Evolutionary conservation across 2,888 invertebrate species (phyloP).

Genomic region (Saturnia pavonia): DNA sequence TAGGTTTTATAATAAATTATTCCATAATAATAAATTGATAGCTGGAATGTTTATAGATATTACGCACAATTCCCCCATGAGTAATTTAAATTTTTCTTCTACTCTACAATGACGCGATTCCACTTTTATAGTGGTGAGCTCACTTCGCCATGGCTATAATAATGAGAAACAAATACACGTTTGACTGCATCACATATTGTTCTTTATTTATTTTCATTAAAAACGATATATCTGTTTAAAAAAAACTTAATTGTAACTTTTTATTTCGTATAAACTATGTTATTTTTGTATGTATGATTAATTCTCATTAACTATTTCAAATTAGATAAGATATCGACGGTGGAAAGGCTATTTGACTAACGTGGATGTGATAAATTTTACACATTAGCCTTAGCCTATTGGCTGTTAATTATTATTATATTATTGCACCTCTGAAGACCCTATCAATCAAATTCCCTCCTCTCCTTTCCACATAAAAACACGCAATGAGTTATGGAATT

Average conservation of each 20-base stretch:
- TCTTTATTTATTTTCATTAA: constrained; percentile 1
- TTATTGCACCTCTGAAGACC: too few species aligned
- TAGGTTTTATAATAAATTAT: not conserved
- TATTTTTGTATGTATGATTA: too few species aligned
- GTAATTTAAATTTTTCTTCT: constrained; percentile 7
- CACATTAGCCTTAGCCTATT: too few species aligned
- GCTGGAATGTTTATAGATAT: not conserved
- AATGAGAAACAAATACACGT: constrained; percentile 1
- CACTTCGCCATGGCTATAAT: constrained; percentile 9
- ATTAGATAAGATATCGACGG: too few species aligned
- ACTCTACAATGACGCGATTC: constrained; percentile 9
- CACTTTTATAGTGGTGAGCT: constrained; percentile 12
- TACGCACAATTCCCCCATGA: constrained; percentile 5
- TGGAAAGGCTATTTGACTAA: too few species aligned
- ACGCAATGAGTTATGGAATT: too few species aligned
- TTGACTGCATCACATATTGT: not conserved
- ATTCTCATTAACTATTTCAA: too few species aligned
- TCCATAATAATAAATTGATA: not conserved
- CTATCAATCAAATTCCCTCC: too few species aligned
- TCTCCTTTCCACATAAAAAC: too few species aligned
- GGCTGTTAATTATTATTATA: too few species aligned
- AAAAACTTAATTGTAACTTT: not conserved
- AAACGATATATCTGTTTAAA: not conserved
- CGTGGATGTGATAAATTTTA: too few species aligned
- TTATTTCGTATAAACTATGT: too few species aligned